Evolutionary conservation across 2,888 invertebrate species (phyloP).

Genomic region (Keiferia lycopersicella): DNA sequence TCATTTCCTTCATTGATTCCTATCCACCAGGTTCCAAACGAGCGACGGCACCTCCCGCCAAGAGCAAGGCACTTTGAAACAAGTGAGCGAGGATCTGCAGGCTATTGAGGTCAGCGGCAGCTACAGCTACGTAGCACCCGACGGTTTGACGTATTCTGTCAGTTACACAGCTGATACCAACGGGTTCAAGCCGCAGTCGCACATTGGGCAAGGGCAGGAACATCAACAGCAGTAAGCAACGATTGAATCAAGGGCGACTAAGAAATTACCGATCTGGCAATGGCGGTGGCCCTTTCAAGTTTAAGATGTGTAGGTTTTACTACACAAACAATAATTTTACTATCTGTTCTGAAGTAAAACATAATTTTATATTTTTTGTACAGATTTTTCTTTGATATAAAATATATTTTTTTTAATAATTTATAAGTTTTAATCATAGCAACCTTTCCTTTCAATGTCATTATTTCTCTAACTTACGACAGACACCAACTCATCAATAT

Average conservation of each 20-base stretch:
- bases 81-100: conserved; percentile 73
- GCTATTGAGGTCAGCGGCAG: conserved; percentile 76
- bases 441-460: no score
- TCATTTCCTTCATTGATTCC: no score
- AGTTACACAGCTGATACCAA: conserved; percentile 81
- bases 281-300: not conserved
- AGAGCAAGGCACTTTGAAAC: conserved; percentile 77
- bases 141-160: conserved; percentile 77
- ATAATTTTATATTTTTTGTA: not conserved
- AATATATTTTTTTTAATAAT: not conserved
- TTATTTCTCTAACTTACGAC: no score
- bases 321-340: no score
- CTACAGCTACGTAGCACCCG: conserved; percentile 77
- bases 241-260: not conserved
- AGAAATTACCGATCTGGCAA: no score
- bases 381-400: not conserved
- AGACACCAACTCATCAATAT: no score
- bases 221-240: not conserved
- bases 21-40: conserved; percentile 68
- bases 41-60: conserved; percentile 78
- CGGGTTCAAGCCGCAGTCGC: conserved; percentile 79
- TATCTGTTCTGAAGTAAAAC: not conserved
- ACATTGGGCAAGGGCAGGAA: conserved; percentile 49
- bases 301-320: conserved; percentile 68
- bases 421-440: not conserved